Evolutionary conservation across 2,797 vertebrate genomes (phyloP), one percentile per base, ranked within the genome.

Genomic region (Hippocampus kuda): DNA sequence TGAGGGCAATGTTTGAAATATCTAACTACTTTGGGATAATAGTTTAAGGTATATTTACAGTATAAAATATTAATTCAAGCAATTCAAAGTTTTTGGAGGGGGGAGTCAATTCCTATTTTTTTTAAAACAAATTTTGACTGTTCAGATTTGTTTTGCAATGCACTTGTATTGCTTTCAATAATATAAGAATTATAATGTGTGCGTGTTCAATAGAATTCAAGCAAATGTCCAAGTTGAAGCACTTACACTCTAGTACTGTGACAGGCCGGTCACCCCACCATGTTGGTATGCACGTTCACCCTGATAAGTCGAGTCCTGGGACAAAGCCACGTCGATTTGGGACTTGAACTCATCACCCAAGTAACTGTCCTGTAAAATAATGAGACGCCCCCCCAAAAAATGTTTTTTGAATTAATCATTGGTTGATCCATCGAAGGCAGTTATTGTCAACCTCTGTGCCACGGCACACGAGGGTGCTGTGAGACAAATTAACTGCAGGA

Each of bases 301-400:
- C 91, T 99, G 97, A 92, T 99, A 99, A 22, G 97, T 99, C 13
- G 97, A 99, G 88, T 99, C 97, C 90, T 99, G 97, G 51, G 97
- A 99, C 90, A 99, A 89, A 8, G 97, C 97, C 91, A 99, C 96
- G 3, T 99, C 97, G 16, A 99, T 99, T 89, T 99, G 97, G 72
- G 97, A 99, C 86, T 99, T 99, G 89, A 99, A 99, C 91, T 99
- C 97, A 75, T 99, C 97, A 7, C 97, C 97, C 80, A 99, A 91
- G 89, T 99, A 99, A 86, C 97, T 99, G 90, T 99, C 97, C 97
- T 99, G 90, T 42, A 86, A 64, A 54, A 16, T 15, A 51, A 30
- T 16, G 42, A n/a, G 9, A 13, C 5, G 1, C 34, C 34, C 34
- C 8, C 3, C 22, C 9, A 65, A 65, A 60, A 57, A 11, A 24